Evolutionary conservation across 2,797 vertebrate genomes (phyloP).

Genomic region (Pelochelys cantorii): DNA sequence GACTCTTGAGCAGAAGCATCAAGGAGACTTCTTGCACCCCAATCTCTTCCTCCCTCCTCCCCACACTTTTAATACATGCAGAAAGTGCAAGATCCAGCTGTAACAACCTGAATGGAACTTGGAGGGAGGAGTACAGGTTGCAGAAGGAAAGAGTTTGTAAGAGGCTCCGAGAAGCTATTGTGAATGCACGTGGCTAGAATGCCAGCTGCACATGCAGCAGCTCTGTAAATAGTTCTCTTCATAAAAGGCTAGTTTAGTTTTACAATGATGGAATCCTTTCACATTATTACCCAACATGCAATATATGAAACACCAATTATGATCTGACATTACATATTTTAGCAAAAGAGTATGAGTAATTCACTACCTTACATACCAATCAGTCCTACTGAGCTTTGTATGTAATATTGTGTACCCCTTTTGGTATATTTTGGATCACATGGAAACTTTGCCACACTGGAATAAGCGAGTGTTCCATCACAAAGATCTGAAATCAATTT

Average conservation of each 20-base stretch:
- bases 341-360: background rate
- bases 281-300: background rate
- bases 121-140: background rate
- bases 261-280: background rate
- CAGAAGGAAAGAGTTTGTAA: background rate
- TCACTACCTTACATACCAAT: background rate
- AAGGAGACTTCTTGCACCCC: background rate
- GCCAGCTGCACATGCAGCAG: background rate
- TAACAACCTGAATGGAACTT: background rate
- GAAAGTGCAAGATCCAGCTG: background rate
- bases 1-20: background rate
- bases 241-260: background rate
- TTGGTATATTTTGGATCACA: background rate
- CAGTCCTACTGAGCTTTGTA: background rate
- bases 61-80: background rate
- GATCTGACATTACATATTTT: background rate
- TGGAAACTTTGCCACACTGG: background rate
- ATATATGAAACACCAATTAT: background rate
- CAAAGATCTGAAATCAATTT: background rate
- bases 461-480: background rate
- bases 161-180: background rate
- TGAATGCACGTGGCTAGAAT: background rate
- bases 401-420: fast-evolving
- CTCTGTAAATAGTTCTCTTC: background rate
- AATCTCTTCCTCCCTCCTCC: background rate